A percentile compares a stretch with the other conserved stretches of the same genome.
These are phyloP conservation scores for Calycopis cecrops DNA, from an alignment of 1,140 invertebrate species.

Conservation along the genomic window DNA sequence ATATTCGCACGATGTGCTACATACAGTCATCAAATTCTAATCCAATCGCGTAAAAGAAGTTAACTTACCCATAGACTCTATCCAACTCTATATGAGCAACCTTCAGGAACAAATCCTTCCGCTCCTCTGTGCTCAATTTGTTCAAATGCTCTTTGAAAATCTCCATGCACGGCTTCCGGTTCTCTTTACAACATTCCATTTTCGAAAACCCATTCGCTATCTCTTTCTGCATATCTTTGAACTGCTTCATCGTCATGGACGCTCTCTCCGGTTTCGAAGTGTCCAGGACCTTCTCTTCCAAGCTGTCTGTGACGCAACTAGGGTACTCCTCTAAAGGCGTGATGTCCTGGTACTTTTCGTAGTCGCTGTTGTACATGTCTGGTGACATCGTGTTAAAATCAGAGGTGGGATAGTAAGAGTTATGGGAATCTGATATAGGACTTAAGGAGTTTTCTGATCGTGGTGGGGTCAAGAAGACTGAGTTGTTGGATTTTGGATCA, in stretches of 20 bases:
- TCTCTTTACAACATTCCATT: conserved; percentile 46
- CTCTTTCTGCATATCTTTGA: conserved; percentile 56
- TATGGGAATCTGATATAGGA: conserved; percentile 39
- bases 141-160: conserved; percentile 44
- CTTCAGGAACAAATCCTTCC: conserved; percentile 38
- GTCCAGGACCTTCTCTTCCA: conserved; percentile 22
- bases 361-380: conserved; percentile 39
- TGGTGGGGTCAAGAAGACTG: conserved; percentile 45
- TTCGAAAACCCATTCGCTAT: conserved; percentile 40
- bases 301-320: conserved; percentile 18
- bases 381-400: conserved; percentile 39
- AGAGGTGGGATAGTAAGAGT: conserved; percentile 27
- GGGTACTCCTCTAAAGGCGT: conserved; percentile 23
- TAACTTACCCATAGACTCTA: conserved; percentile 45
- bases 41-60: no score
- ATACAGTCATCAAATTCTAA: no score
- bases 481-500: conserved; percentile 12
- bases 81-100: conserved; percentile 45
- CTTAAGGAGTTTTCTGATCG: conserved; percentile 44
- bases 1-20: no score
- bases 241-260: conserved; percentile 50
- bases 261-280: conserved; percentile 14
- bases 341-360: conserved; percentile 46
- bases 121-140: conserved; percentile 34
- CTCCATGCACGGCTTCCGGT: conserved; percentile 38